Evolutionary conservation across 2,888 invertebrate genomes (phyloP).

Genomic region (Disparrhopalites patrizii): DNA sequence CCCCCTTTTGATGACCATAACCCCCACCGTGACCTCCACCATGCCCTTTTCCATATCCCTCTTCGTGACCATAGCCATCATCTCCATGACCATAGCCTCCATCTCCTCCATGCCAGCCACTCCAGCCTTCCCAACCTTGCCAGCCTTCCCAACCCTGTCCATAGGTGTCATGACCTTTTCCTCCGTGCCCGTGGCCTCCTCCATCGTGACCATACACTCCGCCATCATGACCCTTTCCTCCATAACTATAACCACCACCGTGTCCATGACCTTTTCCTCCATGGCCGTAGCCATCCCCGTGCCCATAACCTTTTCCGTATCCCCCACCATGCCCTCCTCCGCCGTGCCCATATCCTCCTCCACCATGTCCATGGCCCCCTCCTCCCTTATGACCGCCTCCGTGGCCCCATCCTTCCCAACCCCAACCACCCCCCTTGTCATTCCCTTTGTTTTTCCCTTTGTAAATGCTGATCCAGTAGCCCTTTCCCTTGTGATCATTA

Average conservation of each 20-base stretch:
- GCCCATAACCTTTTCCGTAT: too few species aligned
- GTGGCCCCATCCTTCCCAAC: neutral
- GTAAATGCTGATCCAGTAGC: conserved; percentile 5
- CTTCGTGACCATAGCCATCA: neutral
- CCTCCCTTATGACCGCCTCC: neutral
- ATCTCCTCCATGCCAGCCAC: too few species aligned
- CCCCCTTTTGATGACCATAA: too few species aligned
- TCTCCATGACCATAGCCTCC: neutral
- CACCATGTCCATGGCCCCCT: neutral
- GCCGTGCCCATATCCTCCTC: neutral
- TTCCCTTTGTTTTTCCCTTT: conserved; percentile 12
- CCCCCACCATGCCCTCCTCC: neutral
- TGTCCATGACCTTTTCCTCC: neutral
- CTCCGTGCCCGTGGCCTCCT: neutral
- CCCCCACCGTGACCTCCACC: neutral
- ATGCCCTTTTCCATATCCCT: neutral
- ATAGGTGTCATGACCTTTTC: neutral
- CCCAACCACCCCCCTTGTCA: neutral
- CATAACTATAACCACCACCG: too few species aligned
- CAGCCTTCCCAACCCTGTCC: neutral
- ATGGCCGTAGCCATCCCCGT: too few species aligned
- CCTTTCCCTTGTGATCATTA: conserved; percentile 10
- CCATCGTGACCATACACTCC: neutral
- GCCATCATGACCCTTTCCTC: neutral
- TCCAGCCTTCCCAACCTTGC: neutral